phyloP scores from a whole-genome alignment of 2,113 vertebrate species.

The Cephalopholis sonnerati region DNA sequence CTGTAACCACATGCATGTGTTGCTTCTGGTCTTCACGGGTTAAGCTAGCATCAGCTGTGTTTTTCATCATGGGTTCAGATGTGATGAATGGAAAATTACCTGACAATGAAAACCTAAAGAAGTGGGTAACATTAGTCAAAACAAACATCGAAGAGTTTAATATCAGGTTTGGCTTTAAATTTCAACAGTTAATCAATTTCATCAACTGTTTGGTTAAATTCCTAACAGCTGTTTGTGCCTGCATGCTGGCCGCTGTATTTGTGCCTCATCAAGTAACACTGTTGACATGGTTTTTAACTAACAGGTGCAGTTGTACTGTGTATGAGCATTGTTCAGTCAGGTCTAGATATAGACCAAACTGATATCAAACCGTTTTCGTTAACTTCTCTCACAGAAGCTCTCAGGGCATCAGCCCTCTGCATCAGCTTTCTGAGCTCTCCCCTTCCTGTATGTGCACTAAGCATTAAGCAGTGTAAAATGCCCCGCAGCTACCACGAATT shows the following conservation, averaged over 20 bases:
- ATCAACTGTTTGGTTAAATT: no score
- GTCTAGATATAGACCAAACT: neutral
- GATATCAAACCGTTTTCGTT: neutral
- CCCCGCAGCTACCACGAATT: conserved; percentile 9
- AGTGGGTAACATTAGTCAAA: no score
- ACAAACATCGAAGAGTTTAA: no score
- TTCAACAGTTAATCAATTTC: no score
- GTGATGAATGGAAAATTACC: no score
- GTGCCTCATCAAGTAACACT: neutral
- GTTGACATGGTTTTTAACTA: neutral
- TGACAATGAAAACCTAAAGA: no score
- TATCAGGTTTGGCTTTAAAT: no score
- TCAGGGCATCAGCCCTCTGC: neutral
- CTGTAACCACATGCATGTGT: no score
- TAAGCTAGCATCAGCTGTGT: no score
- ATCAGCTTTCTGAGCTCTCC: neutral
- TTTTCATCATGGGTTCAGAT: no score
- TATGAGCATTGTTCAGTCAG: neutral
- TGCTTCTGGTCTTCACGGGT: no score
- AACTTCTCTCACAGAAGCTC: conserved; percentile 3
- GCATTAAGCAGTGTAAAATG: conserved; percentile 15
- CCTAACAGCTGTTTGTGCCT: no score
- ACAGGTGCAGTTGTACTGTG: neutral
- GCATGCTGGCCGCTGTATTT: neutral
- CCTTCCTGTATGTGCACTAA: neutral